Percentiles rank a stretch among this genome's conserved stretches.
phyloP scores from a whole-genome alignment of 2,797 vertebrate genomes.

The Epinephelus coioides region DNA sequence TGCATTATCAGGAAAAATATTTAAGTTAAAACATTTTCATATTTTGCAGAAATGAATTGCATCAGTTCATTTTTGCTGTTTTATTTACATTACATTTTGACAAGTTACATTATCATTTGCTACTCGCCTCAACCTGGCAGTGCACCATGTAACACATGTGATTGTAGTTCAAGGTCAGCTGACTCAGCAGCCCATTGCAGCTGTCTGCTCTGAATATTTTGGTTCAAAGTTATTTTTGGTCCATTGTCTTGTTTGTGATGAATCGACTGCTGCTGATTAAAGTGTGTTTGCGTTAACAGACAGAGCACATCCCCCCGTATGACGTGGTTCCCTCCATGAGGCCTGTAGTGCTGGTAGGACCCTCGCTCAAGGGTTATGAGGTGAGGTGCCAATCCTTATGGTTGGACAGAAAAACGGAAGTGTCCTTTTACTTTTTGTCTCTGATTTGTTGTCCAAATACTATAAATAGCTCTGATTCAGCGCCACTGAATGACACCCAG shows the following conservation, averaged over 20 bases:
- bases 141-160: conserved; percentile 11
- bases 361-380: conserved; percentile 98
- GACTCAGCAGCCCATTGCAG: conserved; percentile 37
- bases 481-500: not conserved
- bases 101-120: conserved; percentile 49
- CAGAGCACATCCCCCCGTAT: conserved; percentile 94
- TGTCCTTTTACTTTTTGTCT: not conserved
- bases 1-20: not conserved
- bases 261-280: conserved; percentile 41
- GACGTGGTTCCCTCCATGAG: conserved; percentile 99
- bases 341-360: conserved; percentile 96
- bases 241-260: conserved; percentile 14
- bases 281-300: conserved; percentile 84
- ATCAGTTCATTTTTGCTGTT: not conserved
- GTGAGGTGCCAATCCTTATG: conserved; percentile 72
- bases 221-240: conserved; percentile 10
- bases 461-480: not conserved
- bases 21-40: not conserved
- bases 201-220: conserved; percentile 12
- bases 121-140: conserved; percentile 27
- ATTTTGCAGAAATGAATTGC: not conserved
- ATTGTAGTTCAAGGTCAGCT: conserved; percentile 9
- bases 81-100: conserved; percentile 22
- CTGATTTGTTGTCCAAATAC: not conserved
- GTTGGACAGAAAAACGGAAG: not conserved